Percentiles rank a stretch among this genome's conserved stretches.
These are phyloP conservation scores for Epinotia bilunana DNA, from an alignment of 2,888 invertebrate genomes.

Conservation along the genomic window DNA sequence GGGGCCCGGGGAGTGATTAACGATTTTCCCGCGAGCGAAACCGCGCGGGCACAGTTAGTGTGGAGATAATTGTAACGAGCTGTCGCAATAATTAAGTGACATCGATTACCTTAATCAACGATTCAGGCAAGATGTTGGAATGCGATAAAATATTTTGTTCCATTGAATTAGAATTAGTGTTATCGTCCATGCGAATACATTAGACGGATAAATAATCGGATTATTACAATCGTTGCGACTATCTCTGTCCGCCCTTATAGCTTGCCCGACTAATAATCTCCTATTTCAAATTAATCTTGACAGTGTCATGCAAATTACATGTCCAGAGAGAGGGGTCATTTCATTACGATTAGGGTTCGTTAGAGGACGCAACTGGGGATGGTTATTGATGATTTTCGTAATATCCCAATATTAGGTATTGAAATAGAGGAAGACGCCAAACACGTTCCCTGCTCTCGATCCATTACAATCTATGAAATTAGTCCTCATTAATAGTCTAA, in stretches of 20 bases:
- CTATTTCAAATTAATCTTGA: slow-evolving; percentile 44
- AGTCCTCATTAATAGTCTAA: no score
- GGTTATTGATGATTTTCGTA: no score
- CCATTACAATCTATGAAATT: no score
- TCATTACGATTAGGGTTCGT: slow-evolving; percentile 30
- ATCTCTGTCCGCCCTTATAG: slow-evolving; percentile 7
- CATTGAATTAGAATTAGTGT: slow-evolving; percentile 13
- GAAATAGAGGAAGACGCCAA: no score
- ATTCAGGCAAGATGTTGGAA: slow-evolving; percentile 18
- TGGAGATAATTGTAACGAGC: slow-evolving; percentile 23
- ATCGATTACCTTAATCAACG: slow-evolving; percentile 22
- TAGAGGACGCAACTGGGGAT: background rate
- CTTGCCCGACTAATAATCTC: slow-evolving; percentile 30
- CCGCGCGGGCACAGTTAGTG: background rate
- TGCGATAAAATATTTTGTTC: slow-evolving; percentile 11
- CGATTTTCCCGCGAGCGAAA: background rate
- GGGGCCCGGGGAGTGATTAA: background rate
- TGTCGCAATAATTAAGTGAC: slow-evolving; percentile 52
- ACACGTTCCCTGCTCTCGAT: no score
- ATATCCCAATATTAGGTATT: no score
- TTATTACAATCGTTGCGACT: slow-evolving; percentile 15
- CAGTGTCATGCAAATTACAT: slow-evolving; percentile 44
- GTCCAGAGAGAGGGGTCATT: slow-evolving; percentile 39
- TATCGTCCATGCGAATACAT: slow-evolving; percentile 26
- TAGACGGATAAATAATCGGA: slow-evolving; percentile 10